Percentiles rank a stretch among this genome's conserved stretches.
Evolutionary conservation across 2,888 invertebrate species (phyloP).

Genomic region (Tetranychus truncatus): DNA sequence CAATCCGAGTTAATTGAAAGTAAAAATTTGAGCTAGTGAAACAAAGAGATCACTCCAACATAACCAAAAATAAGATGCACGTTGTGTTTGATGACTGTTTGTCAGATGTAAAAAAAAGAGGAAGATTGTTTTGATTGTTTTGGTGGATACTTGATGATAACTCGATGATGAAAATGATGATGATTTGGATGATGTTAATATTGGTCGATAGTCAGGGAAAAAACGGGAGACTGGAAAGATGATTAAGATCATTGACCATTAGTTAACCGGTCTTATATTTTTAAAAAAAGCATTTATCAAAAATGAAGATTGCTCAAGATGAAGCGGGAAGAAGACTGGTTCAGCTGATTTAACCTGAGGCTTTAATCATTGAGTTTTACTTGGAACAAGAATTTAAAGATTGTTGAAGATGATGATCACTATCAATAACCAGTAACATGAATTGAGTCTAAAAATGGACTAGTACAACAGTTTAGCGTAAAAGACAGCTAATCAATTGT

Average conservation of each 20-base stretch:
- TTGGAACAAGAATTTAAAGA: background rate
- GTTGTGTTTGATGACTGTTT: no score
- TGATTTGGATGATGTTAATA: background rate
- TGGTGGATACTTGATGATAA: background rate
- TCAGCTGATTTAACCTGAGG: background rate
- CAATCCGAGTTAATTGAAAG: no score
- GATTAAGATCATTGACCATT: conserved; percentile 1
- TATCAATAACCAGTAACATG: background rate
- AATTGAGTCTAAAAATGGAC: background rate
- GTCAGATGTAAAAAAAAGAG: no score
- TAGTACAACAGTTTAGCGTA: background rate
- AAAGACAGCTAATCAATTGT: no score
- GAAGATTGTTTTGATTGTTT: background rate
- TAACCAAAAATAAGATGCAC: no score
- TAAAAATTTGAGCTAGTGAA: no score
- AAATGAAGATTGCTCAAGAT: background rate
- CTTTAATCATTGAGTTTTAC: no score
- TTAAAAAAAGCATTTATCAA: background rate
- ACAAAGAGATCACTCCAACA: no score
- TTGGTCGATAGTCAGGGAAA: background rate
- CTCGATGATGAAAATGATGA: background rate
- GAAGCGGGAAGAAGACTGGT: background rate
- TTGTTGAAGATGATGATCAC: background rate
- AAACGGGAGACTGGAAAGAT: background rate
- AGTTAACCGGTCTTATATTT: background rate